Percentiles rank a stretch among this genome's conserved stretches.
phyloP scores from a whole-genome alignment of 2,888 invertebrate genomes.

The Serripes groenlandicus region DNA sequence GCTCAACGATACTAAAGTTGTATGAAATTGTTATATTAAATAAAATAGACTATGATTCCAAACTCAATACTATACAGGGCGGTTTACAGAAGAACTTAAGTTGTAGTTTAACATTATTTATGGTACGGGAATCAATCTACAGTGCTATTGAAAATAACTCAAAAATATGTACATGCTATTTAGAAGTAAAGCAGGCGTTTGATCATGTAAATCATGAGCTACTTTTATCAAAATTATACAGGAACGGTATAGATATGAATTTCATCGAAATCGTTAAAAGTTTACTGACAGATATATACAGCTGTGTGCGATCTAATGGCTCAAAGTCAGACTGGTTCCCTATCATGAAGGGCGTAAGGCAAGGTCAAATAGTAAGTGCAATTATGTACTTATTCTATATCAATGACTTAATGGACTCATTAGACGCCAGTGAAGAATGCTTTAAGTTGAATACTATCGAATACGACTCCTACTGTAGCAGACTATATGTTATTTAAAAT shows the following conservation, averaged over 20 bases:
- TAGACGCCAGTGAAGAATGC: background rate
- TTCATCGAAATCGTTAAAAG: background rate
- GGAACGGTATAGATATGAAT: background rate
- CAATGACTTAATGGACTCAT: background rate
- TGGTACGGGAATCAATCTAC: background rate
- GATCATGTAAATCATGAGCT: background rate
- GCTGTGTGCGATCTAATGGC: background rate
- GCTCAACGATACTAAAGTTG: background rate
- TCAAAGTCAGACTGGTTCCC: background rate
- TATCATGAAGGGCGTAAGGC: background rate
- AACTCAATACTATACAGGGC: background rate
- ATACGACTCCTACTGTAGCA: slow-evolving; percentile 9
- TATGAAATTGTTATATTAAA: background rate
- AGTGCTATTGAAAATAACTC: background rate
- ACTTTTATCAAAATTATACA: background rate
- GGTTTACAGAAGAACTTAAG: background rate
- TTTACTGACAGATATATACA: background rate
- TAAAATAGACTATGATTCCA: background rate
- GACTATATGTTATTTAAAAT: slow-evolving; percentile 8
- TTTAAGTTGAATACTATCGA: background rate
- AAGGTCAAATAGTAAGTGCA: background rate
- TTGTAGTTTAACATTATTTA: background rate
- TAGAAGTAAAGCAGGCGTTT: slow-evolving; percentile 11
- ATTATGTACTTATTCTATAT: background rate
- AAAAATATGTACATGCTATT: slow-evolving; percentile 1